These are phyloP conservation scores for Mythimna ferrago DNA, from an alignment of 2,888 invertebrate genomes.

Conservation along the genomic window DNA sequence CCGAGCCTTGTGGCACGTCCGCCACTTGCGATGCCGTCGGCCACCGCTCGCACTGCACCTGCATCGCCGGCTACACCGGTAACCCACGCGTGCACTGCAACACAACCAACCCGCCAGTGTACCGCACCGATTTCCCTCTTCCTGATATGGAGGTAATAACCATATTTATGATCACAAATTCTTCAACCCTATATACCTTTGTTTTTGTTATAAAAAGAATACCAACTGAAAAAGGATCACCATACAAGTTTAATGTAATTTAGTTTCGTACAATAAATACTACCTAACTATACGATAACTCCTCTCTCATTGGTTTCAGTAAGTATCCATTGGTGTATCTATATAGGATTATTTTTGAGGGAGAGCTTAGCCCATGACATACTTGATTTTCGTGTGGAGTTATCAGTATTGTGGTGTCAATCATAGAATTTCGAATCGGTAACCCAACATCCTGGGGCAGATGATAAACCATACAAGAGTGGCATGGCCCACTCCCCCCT, in stretches of 20 bases:
- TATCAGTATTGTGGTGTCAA: too few species aligned
- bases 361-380: too few species aligned
- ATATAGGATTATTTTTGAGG: too few species aligned
- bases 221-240: not conserved
- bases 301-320: not conserved
- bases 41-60: conserved; percentile 95
- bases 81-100: conserved; percentile 94
- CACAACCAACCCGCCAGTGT: conserved; percentile 79
- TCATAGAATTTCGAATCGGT: too few species aligned
- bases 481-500: too few species aligned
- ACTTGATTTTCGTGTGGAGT: too few species aligned
- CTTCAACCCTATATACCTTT: not conserved
- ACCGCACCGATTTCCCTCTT: conserved; percentile 95
- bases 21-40: conserved; percentile 95
- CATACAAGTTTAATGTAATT: not conserved
- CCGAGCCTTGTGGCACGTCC: conserved; percentile 94
- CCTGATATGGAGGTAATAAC: conserved; percentile 93
- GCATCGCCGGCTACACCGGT: conserved; percentile 94
- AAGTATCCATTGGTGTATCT: too few species aligned
- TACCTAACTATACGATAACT: too few species aligned
- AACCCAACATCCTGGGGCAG: too few species aligned
- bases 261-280: not conserved
- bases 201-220: not conserved
- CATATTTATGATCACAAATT: not conserved
- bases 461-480: too few species aligned